phyloP scores from a whole-genome alignment of 2,113 vertebrate species.

The Narcine bancroftii region DNA sequence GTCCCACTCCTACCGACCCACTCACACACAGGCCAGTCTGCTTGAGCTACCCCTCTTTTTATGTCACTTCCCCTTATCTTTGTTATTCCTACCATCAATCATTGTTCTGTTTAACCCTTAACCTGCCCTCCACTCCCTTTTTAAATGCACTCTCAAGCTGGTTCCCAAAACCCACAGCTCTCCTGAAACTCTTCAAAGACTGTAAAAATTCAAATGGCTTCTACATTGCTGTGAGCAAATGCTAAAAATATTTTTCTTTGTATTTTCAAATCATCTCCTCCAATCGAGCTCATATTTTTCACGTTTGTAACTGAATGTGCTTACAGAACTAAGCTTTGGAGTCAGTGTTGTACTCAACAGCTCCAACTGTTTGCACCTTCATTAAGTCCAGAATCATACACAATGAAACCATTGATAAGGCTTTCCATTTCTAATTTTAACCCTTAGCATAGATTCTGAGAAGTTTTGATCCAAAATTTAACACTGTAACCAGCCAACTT shows the following conservation, averaged over 20 bases:
- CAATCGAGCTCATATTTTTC: not conserved
- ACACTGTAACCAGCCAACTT: not conserved
- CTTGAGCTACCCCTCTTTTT: too few relatives aligned
- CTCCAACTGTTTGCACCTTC: not conserved
- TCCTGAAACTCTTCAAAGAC: not conserved
- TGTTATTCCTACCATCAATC: too few relatives aligned
- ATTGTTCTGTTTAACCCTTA: too few relatives aligned
- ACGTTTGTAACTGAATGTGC: not conserved
- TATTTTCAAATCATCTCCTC: not conserved
- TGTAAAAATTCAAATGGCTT: not conserved
- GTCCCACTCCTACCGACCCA: too few relatives aligned
- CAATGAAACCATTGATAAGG: not conserved
- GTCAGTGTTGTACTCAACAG: not conserved
- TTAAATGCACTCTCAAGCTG: too few relatives aligned
- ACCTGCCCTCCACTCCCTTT: too few relatives aligned
- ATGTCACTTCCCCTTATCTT: too few relatives aligned
- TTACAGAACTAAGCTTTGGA: not conserved
- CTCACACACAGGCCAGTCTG: too few relatives aligned
- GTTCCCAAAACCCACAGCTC: too few relatives aligned
- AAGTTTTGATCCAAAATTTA: not conserved
- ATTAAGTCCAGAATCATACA: not conserved
- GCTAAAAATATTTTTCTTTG: not conserved
- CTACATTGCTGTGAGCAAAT: not conserved
- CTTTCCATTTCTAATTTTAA: slow-evolving; percentile 21
- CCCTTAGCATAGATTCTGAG: not conserved